Evolutionary conservation across 2,113 vertebrate species (phyloP).

Genomic region (Sphyrna mokarran): DNA sequence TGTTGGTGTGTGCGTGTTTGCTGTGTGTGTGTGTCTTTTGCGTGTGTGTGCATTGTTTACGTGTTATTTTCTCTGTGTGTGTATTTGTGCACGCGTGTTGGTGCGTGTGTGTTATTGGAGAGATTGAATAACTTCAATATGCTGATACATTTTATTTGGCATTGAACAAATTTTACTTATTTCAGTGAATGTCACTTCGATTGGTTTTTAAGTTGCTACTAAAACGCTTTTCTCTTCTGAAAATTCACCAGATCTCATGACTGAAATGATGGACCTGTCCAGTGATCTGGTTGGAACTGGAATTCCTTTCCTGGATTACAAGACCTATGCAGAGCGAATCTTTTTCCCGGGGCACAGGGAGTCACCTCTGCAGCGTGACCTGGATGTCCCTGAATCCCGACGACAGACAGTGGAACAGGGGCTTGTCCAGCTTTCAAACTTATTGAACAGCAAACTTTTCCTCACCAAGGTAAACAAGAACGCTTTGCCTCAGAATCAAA

Average conservation of each 20-base stretch:
- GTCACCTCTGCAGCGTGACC: slow-evolving; percentile 80
- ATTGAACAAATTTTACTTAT: not conserved
- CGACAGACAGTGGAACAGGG: slow-evolving; percentile 92
- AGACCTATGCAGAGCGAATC: slow-evolving; percentile 85
- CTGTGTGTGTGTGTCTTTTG: too few relatives aligned
- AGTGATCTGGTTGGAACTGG: slow-evolving; percentile 90
- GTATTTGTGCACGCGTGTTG: too few relatives aligned
- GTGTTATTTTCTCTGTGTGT: too few relatives aligned
- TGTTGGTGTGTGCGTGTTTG: too few relatives aligned
- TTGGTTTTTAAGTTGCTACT: not conserved
- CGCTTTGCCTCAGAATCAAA: not conserved
- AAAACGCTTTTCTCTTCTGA: not conserved
- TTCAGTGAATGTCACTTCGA: not conserved
- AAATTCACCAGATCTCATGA: slow-evolving; percentile 80
- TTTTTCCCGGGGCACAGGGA: slow-evolving; percentile 94
- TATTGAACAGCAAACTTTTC: slow-evolving; percentile 97
- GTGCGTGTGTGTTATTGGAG: not conserved
- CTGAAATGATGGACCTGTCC: slow-evolving; percentile 97
- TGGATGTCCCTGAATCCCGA: slow-evolving; percentile 86
- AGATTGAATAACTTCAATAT: not conserved
- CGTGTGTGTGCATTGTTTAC: too few relatives aligned
- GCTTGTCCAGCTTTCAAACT: slow-evolving; percentile 88
- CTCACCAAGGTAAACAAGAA: slow-evolving; percentile 81
- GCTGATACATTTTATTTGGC: not conserved
- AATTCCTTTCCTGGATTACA: slow-evolving; percentile 94